A percentile compares a stretch with the other conserved stretches of the same genome.
Conservation (phyloP, 2,113 vertebrate species). For the Argyrosomus japonicus region DNA sequence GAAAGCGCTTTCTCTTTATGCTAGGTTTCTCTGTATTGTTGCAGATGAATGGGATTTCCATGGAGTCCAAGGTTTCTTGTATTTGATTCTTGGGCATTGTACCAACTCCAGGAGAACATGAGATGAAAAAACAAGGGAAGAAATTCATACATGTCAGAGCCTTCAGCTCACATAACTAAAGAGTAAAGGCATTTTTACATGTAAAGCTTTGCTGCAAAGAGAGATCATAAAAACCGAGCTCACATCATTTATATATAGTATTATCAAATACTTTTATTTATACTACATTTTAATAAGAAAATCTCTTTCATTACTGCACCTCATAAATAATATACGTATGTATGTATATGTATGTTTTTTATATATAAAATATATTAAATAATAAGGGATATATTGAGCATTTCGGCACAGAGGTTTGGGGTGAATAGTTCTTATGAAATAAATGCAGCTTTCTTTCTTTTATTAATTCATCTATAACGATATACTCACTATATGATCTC, state of each 20-base stretch:
- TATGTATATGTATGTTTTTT: background rate
- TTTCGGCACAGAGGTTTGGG: background rate
- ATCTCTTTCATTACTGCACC: background rate
- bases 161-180: constrained; percentile 13
- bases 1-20: constrained; percentile 28
- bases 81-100: constrained; percentile 31
- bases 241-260: background rate
- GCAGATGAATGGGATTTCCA: constrained; percentile 52
- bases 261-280: background rate
- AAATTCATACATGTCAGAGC: constrained; percentile 25
- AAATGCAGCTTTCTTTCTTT: background rate
- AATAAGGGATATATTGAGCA: background rate
- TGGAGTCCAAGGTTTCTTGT: constrained; percentile 50
- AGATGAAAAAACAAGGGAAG: background rate
- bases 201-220: background rate
- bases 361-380: background rate
- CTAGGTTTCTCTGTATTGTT: constrained; percentile 45
- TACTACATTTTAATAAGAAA: background rate
- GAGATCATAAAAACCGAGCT: background rate
- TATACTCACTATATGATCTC: background rate
- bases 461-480: background rate
- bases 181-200: constrained; percentile 21
- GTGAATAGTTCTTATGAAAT: background rate
- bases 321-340: background rate
- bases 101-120: constrained; percentile 11